Evolutionary conservation across 1,140 invertebrate species (phyloP).

Genomic region (Hylyphantes graminicola): DNA sequence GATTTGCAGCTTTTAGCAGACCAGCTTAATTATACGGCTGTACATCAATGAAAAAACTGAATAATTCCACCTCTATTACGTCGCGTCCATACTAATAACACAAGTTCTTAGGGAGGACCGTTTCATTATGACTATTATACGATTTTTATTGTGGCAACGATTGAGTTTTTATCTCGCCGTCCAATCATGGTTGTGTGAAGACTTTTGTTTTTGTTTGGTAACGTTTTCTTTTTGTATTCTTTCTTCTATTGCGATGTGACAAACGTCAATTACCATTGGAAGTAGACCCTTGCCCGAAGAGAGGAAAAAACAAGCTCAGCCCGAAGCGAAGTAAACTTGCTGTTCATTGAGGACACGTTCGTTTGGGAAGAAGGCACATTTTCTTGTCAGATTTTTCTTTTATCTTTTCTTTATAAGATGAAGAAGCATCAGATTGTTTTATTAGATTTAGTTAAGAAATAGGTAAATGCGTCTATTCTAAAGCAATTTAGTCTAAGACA

Average conservation of each 20-base stretch:
- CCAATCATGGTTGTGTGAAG: not conserved
- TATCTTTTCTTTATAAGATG: too few relatives aligned
- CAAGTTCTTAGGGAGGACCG: conserved; percentile 10
- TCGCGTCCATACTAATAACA: conserved; percentile 47
- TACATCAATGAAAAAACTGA: conserved; percentile 37
- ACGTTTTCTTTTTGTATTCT: conserved; percentile 23
- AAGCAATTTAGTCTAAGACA: too few relatives aligned
- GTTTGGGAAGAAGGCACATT: not conserved
- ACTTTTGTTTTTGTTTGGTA: not conserved
- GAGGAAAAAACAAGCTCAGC: conserved; percentile 39
- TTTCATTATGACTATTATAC: conserved; percentile 36
- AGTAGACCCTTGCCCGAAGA: conserved; percentile 32
- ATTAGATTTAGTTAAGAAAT: too few relatives aligned
- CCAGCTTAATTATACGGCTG: conserved; percentile 45
- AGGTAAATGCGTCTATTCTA: too few relatives aligned
- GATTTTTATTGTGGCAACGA: conserved; percentile 39
- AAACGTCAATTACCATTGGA: conserved; percentile 48
- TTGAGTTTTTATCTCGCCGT: conserved; percentile 24
- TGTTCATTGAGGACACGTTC: conserved; percentile 19
- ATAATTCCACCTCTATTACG: conserved; percentile 19
- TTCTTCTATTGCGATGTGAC: conserved; percentile 29
- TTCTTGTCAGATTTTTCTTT: too few relatives aligned
- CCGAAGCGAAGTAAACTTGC: conserved; percentile 32
- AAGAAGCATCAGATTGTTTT: too few relatives aligned
- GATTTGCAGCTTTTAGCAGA: conserved; percentile 29